Evolutionary conservation across 2,888 invertebrate genomes (phyloP).

Genomic region (Nezara viridula): DNA sequence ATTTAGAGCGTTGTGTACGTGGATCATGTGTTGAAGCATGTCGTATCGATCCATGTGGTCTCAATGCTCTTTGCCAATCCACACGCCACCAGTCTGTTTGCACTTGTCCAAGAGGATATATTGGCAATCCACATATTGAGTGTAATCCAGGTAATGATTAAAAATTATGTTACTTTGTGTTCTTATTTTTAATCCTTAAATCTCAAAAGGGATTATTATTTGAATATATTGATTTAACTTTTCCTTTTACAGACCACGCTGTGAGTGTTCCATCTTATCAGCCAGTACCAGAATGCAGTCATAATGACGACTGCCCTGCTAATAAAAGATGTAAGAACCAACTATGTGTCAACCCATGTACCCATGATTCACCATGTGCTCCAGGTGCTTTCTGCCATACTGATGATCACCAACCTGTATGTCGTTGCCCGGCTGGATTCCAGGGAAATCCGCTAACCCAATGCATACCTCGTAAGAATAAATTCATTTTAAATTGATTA

Average conservation of each 20-base stretch:
- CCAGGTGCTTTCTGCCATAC: conserved; percentile 86
- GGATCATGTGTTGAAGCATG: conserved; percentile 87
- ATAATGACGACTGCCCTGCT: conserved; percentile 81
- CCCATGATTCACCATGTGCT: conserved; percentile 79
- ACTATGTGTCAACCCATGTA: conserved; percentile 84
- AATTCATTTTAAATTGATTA: background rate
- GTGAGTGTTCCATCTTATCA: conserved; percentile 68
- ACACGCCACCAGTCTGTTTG: conserved; percentile 83
- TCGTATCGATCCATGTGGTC: conserved; percentile 81
- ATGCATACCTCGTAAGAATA: conserved; percentile 83
- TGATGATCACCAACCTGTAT: conserved; percentile 81
- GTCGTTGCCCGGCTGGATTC: conserved; percentile 85
- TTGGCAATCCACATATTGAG: conserved; percentile 84
- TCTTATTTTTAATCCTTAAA: background rate
- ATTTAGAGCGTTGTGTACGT: conserved; percentile 80
- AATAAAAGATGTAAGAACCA: conserved; percentile 84
- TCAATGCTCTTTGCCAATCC: conserved; percentile 86
- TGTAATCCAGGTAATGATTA: conserved; percentile 75
- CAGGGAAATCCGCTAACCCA: conserved; percentile 80
- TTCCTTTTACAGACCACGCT: conserved; percentile 67
- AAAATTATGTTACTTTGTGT: background rate
- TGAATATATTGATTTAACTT: background rate
- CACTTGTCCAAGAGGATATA: conserved; percentile 82
- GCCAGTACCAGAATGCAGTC: conserved; percentile 79
- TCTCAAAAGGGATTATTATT: conserved; percentile 42